Evolutionary conservation across 2,797 vertebrate species (phyloP), one percentile per base, ranked within the genome.

Genomic region (Vireo griseus): DNA sequence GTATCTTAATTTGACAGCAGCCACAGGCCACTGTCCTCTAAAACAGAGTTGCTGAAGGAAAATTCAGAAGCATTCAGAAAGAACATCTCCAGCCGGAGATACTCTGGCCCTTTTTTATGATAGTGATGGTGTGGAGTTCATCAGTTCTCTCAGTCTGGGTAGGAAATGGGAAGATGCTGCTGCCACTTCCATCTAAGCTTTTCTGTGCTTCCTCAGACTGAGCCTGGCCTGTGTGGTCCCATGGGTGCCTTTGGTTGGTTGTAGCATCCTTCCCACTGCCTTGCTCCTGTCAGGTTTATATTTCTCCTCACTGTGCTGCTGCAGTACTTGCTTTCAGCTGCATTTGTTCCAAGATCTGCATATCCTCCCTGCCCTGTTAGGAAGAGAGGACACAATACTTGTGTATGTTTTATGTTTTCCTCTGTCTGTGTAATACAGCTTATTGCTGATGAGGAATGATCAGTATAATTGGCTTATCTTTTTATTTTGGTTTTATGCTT

Each of bases 241-340:
- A 0, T n/a, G 31, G 29, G 6, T 83, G 54, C 3, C 3, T 12
- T 58, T 48, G 79, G 26, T 12, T 42, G 35, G 0, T 18, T 90
- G 42, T 19, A 65, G n/a, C 26, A 18, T 72, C 74, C 35, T 87
- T 55, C 51, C 35, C 35, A 3, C 47, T 55, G 9, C 57, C 45
- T 52, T 55, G 47, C 58, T 78, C 33, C 50, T 57, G 24, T 11
- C 47, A 81, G 40, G 15, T 35, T 2, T 0, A 2, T 45, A 26
- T 50, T 73, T 50, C 37, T 77, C 45, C 45, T 26, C 10, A 37
- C 28, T 10, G 37, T 47, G 58, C 61, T 69, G 7, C 76, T 76
- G 39, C 54, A 57, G 67, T 55, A 84, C 37, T 71, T 55, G 33
- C 29, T 75, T 88, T 75, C 33, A 67, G 16, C 40, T 89, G 17